Evolutionary conservation across 1,140 invertebrate genomes (phyloP).

Genomic region (Bicyclus anynana): DNA sequence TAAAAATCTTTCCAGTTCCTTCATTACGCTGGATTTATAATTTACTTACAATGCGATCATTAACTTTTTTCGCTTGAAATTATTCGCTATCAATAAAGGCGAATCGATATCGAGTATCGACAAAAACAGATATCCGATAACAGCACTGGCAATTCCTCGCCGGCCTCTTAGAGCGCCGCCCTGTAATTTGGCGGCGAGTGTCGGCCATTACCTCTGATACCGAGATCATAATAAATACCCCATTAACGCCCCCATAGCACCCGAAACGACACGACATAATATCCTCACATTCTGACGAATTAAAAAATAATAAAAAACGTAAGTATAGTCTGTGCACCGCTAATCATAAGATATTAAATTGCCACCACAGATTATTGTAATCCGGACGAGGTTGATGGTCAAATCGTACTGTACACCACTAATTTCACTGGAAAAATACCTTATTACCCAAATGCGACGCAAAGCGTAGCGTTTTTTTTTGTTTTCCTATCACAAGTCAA

Average conservation of each 20-base stretch:
- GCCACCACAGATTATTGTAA: not conserved
- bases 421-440: too few species aligned
- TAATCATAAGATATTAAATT: not conserved
- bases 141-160: conserved; percentile 41
- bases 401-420: not conserved
- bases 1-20: too few species aligned
- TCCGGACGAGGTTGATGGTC: not conserved
- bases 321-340: not conserved
- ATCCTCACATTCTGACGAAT: conserved; percentile 28
- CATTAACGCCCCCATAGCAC: conserved; percentile 71
- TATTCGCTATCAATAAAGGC: conserved; percentile 6
- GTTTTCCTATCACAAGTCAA: too few species aligned
- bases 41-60: not conserved
- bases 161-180: conserved; percentile 63
- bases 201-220: conserved; percentile 73
- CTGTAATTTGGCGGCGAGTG: conserved; percentile 75
- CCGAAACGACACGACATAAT: conserved; percentile 60
- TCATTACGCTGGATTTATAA: not conserved
- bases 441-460: too few species aligned
- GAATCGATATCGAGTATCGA: conserved; percentile 27
- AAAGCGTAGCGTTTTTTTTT: too few species aligned
- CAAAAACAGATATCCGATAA: conserved; percentile 37
- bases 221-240: conserved; percentile 76
- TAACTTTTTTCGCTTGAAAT: not conserved
- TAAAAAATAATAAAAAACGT: conserved; percentile 17